Evolutionary conservation across 2,888 invertebrate species (phyloP), one percentile per base, ranked within the genome.

Genomic region (Abrostola tripartita): DNA sequence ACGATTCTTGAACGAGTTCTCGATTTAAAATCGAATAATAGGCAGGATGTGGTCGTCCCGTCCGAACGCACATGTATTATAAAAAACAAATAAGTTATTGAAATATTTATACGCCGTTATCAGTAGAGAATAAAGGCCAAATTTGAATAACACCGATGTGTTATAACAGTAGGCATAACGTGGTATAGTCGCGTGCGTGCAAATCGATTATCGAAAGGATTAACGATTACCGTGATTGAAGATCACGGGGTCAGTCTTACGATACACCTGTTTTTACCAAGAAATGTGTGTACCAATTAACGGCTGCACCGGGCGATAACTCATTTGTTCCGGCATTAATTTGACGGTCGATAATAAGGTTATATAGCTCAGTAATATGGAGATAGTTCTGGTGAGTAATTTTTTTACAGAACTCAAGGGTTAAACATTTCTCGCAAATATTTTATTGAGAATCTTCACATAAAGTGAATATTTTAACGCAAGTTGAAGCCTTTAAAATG

Each of bases 1-100:
- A 81, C 77, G 78, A 83, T 82, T 76, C 75, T 74, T 65, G 68
- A 83, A 82, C 81, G 75, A 81, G 75, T 79, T 81, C 79, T 85
- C 83, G 83, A 87, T 86, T 85, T 81, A 79, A 81, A 84, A 86
- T 86, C 83, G 83, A 77, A 88, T 88, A 89, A 88, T 82, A 71
- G 86, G 74, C 89, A 89, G 89, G 89, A 89, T 88, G 88, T 86
- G 88, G 88, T 86, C 86, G 88, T 88, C 83, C 79, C 88, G 84
- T 79, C 75, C 82, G 83, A 87, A 84, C 81, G 88, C 86, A 83
- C 87, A 85, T 85, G 82, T 82, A 77, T 78, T 76, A 78, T 53
- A 5, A 54, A 58, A 67, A 62, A 58, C 71, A 66, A 68, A 66
- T 49, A 35, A 56, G 10, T 59, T 35, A 40, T 4, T 12, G 11